Percentiles rank a stretch among this genome's conserved stretches.
phyloP scores from a whole-genome alignment of 2,888 invertebrate species.

The Acrobasis consociella region DNA sequence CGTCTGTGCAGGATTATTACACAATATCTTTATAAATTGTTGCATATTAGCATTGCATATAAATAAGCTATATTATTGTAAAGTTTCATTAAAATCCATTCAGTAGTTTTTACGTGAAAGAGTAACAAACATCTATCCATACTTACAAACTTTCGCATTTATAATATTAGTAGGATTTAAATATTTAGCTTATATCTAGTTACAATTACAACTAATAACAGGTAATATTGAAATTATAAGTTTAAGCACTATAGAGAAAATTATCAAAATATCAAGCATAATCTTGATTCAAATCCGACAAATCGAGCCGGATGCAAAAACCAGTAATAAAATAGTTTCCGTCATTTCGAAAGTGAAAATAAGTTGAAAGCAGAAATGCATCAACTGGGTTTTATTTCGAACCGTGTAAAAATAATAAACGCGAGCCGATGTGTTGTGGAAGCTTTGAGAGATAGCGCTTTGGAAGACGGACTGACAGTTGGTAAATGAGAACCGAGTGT shows the following conservation, averaged over 20 bases:
- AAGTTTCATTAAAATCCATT: too few relatives aligned
- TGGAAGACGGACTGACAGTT: slow-evolving; percentile 42
- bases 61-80: too few relatives aligned
- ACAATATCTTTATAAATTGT: too few relatives aligned
- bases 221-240: too few relatives aligned
- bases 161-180: too few relatives aligned
- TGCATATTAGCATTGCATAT: too few relatives aligned
- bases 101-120: too few relatives aligned
- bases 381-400: slow-evolving; percentile 3
- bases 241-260: not conserved
- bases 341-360: slow-evolving; percentile 15
- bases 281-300: not conserved
- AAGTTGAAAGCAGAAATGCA: slow-evolving; percentile 3
- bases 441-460: slow-evolving; percentile 6
- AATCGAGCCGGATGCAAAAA: not conserved
- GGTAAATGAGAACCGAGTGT: slow-evolving; percentile 49
- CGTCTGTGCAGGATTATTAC: too few relatives aligned
- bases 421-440: slow-evolving; percentile 2
- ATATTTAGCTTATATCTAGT: too few relatives aligned
- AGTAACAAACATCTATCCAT: too few relatives aligned
- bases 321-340: slow-evolving; percentile 11
- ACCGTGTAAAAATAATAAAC: slow-evolving; percentile 6
- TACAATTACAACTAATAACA: too few relatives aligned
- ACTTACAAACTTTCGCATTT: too few relatives aligned
- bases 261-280: not conserved